A percentile compares a stretch with the other conserved stretches of the same genome.
Conservation (phyloP, 2,797 vertebrate species). For the Sebastes taczanowskii region DNA sequence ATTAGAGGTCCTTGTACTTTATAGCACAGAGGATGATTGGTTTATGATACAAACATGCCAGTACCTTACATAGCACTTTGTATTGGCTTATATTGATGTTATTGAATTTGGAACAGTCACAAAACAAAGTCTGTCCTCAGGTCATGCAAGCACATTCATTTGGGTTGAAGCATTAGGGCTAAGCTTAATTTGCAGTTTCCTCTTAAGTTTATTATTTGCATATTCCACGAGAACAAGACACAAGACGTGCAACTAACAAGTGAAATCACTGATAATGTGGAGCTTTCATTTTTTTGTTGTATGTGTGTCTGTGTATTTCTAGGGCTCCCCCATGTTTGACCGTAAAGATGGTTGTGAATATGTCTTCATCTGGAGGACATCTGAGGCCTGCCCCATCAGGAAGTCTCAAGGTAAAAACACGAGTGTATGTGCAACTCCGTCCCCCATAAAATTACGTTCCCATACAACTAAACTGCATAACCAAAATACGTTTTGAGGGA, state of each 20-base stretch:
- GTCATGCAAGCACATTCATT: neutral
- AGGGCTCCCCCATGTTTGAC: conserved; percentile 93
- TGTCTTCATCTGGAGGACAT: conserved; percentile 93
- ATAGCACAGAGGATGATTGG: no score
- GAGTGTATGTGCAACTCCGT: neutral
- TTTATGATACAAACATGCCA: neutral
- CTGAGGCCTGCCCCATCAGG: conserved; percentile 90
- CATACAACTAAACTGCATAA: no score
- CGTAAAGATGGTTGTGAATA: conserved; percentile 89
- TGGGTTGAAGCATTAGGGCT: neutral
- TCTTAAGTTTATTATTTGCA: neutral
- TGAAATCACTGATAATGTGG: neutral
- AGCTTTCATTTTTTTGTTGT: neutral
- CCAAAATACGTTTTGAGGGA: no score
- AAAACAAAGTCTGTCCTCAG: neutral
- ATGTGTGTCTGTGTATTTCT: neutral
- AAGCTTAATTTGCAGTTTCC: neutral
- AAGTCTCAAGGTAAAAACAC: conserved; percentile 78
- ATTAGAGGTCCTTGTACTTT: neutral
- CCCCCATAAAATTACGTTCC: no score
- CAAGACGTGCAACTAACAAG: neutral
- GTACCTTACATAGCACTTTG: neutral
- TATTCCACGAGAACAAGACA: neutral
- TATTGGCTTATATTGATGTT: no score
- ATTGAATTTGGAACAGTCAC: no score